Evolutionary conservation across 2,113 vertebrate genomes (phyloP), one percentile per base, ranked within the genome.

Genomic region (Plestiodon gilberti): DNA sequence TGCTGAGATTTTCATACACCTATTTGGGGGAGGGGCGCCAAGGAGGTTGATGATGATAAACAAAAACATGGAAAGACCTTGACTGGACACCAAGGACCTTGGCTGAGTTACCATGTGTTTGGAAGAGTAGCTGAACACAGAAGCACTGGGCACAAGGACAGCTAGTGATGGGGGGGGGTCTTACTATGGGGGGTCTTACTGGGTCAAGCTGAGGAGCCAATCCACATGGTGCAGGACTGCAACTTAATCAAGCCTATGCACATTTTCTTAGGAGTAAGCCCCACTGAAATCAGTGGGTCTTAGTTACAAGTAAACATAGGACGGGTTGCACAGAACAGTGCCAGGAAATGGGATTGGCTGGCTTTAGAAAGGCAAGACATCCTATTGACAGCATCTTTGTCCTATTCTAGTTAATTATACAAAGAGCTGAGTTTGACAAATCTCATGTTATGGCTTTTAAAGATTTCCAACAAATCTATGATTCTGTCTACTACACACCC

Each of bases 401-500:
- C 52, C 52, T 38, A 25, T 9, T 11, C 52, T 82, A 35, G 33
- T 40, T 70, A 82, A 82, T 82, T 71, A 82, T 15, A n/a, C 20
- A 57, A 70, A 70, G 11, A 22, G 67, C 81, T 71, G 81, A 71
- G 48, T 38, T 71, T 10, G n/a, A 57, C 67, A 35, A 38, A 71
- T 43, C 30, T 33, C 38, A 65, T 28, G 70, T 82, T 82, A 57
- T 57, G 33, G 65, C 65, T 71, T 70, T 57, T 71, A 82, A 71
- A 57, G 81, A 82, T 82, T 71, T 82, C 67, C 28, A 28, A 71
- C n/a, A 82, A 71, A 82, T 14, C 81, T 71, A 57, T 59, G 23
- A 79, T 40, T 38, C 77, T 71, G 17, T 71, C 23, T 82, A 25
- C n/a, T 82, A 25, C n/a, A 25, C 1, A n/a, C n/a, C 40, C 30